Evolutionary conservation across 2,888 invertebrate genomes (phyloP).

Genomic region (Rotaria magnacalcarata): DNA sequence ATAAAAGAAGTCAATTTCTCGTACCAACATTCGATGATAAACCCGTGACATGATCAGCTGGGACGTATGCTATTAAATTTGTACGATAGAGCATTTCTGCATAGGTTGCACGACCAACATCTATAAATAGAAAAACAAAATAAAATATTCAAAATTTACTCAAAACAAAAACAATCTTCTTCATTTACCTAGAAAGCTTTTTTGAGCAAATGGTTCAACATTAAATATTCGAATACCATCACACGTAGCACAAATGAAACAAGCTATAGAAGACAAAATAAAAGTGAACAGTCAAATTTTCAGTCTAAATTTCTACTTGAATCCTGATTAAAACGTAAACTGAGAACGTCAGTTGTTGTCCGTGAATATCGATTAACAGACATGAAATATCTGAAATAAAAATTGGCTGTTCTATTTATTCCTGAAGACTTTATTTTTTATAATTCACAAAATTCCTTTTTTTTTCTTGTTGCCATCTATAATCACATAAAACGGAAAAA

Average conservation of each 20-base stretch:
- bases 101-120: conserved; percentile 44
- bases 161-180: background rate
- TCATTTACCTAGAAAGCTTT: conserved; percentile 71
- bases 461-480: background rate
- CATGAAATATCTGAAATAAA: background rate
- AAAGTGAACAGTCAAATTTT: background rate
- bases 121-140: background rate
- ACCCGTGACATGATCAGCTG: conserved; percentile 39
- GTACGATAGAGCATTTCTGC: conserved; percentile 45
- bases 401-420: background rate
- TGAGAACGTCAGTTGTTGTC: conserved; percentile 43
- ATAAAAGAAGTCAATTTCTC: background rate
- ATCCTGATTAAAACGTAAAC: conserved; percentile 45
- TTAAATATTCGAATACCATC: conserved; percentile 93
- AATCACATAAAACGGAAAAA: background rate
- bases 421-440: background rate
- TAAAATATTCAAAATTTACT: background rate
- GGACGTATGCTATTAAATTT: conserved; percentile 45
- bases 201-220: conserved; percentile 92
- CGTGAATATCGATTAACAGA: background rate
- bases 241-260: conserved; percentile 94
- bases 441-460: background rate
- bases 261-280: conserved; percentile 66
- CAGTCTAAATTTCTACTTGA: conserved; percentile 30
- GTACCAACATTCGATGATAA: conserved; percentile 45